Percentiles rank a stretch among this genome's conserved stretches.
Conservation (phyloP, 2,797 vertebrate genomes). For the Enteromius trimaculatus region DNA sequence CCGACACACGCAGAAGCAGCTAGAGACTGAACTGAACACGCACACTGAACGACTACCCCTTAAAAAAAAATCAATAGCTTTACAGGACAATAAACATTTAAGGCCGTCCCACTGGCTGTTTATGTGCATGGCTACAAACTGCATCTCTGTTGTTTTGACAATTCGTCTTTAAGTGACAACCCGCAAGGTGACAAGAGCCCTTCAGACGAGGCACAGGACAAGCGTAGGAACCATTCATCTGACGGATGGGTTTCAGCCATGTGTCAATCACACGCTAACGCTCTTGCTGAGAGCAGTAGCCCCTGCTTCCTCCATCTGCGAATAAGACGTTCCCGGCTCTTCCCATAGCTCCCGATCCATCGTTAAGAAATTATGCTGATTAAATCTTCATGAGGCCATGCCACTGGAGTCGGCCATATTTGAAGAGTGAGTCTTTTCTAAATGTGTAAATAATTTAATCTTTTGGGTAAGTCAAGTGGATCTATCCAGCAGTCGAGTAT, state of each 20-base stretch:
- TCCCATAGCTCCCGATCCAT: constrained; percentile 7
- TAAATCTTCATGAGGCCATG: constrained; percentile 61
- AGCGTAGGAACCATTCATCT: constrained; percentile 57
- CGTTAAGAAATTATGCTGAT: constrained; percentile 58
- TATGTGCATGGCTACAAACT: constrained; percentile 56
- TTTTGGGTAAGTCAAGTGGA: constrained; percentile 61
- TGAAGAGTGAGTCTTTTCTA: constrained; percentile 57
- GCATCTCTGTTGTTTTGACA: constrained; percentile 63
- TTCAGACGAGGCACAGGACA: constrained; percentile 59
- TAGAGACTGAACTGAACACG: constrained; percentile 6
- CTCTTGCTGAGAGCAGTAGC: constrained; percentile 28
- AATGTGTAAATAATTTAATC: constrained; percentile 66
- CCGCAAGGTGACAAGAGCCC: constrained; percentile 59
- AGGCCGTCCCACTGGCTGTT: constrained; percentile 39
- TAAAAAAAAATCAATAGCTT: constrained; percentile 24
- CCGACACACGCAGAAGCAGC: constrained; percentile 17
- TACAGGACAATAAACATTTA: constrained; percentile 39
- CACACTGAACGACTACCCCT: background rate
- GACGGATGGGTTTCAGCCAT: constrained; percentile 53
- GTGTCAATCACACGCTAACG: constrained; percentile 59
- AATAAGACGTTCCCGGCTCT: constrained; percentile 29
- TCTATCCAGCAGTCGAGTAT: constrained; percentile 56
- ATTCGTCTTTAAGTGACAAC: constrained; percentile 63
- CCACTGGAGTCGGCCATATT: constrained; percentile 52
- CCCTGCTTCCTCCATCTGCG: constrained; percentile 35